Evolutionary conservation across 2,888 invertebrate species (phyloP).

Genomic region (Drosophila infuscata): DNA sequence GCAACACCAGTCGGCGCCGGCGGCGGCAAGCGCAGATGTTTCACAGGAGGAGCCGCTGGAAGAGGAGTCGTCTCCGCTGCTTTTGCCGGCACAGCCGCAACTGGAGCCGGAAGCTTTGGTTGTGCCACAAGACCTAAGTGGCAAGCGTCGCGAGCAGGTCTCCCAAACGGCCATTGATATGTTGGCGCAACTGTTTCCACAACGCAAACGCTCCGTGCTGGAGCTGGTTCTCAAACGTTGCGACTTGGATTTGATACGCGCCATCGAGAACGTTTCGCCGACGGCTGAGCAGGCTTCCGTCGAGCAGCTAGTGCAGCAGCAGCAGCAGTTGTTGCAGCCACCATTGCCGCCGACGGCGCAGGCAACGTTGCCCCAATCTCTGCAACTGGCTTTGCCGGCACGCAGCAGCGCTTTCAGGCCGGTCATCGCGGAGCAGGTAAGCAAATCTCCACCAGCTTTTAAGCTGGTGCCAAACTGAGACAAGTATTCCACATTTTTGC

Average conservation of each 20-base stretch:
- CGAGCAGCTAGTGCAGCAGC: constrained; percentile 2
- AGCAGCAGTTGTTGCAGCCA: constrained; percentile 5
- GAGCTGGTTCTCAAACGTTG: constrained; percentile 96
- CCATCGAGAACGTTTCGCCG: constrained; percentile 83
- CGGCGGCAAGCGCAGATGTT: background rate
- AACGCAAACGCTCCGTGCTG: constrained; percentile 93
- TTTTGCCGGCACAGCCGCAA: constrained; percentile 9
- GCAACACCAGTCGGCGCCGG: background rate
- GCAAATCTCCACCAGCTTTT: background rate
- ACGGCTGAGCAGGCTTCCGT: constrained; percentile 22
- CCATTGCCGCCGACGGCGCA: background rate
- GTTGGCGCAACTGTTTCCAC: constrained; percentile 94
- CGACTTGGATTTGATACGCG: constrained; percentile 93
- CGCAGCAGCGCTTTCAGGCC: constrained; percentile 81
- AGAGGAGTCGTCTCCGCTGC: background rate
- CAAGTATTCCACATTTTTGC: background rate
- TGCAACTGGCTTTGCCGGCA: constrained; percentile 40
- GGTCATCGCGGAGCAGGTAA: constrained; percentile 73
- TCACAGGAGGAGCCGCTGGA: constrained; percentile 6
- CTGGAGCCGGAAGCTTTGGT: constrained; percentile 28
- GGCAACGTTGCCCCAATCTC: constrained; percentile 16
- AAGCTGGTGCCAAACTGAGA: background rate
- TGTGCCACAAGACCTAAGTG: constrained; percentile 68
- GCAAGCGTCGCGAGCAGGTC: constrained; percentile 83
- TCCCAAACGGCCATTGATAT: constrained; percentile 93